Evolutionary conservation across 2,797 vertebrate genomes (phyloP).

Genomic region (Lepidocolaptes lacrymiger): DNA sequence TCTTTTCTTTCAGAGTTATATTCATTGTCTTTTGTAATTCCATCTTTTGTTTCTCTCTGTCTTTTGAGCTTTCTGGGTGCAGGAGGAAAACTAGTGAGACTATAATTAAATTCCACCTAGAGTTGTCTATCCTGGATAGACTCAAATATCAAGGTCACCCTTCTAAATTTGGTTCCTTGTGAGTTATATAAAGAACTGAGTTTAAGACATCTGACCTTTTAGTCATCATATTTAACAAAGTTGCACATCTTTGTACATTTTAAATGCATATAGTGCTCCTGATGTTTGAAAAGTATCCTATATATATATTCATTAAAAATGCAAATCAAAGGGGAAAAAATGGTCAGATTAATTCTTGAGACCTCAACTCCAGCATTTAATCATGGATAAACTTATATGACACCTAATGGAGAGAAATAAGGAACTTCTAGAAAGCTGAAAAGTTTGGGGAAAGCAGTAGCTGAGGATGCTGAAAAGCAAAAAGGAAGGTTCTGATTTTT

Average conservation of each 20-base stretch:
- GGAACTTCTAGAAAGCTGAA: not conserved
- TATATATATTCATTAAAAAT: not conserved
- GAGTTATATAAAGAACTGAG: not conserved
- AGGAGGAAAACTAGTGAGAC: not conserved
- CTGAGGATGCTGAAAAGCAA: not conserved
- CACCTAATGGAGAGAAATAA: not conserved
- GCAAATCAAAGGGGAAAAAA: not conserved
- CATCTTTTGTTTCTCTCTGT: not conserved
- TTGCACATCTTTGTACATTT: not conserved
- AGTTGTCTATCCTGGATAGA: not conserved
- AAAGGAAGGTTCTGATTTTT: not conserved
- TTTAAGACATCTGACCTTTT: not conserved
- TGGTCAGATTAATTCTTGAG: not conserved
- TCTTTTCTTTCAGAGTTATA: not conserved
- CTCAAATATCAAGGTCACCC: not conserved
- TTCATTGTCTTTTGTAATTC: not conserved
- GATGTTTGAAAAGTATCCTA: not conserved
- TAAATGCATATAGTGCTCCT: not conserved
- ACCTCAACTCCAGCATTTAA: not conserved
- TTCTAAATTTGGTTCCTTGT: not conserved
- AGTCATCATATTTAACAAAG: not conserved
- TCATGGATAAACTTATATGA: not conserved
- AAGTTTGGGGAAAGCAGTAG: not conserved
- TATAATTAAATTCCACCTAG: not conserved
- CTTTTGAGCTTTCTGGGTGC: not conserved